phyloP scores from a whole-genome alignment of 2,888 invertebrate genomes.

The Pharmacophagus antenor region DNA sequence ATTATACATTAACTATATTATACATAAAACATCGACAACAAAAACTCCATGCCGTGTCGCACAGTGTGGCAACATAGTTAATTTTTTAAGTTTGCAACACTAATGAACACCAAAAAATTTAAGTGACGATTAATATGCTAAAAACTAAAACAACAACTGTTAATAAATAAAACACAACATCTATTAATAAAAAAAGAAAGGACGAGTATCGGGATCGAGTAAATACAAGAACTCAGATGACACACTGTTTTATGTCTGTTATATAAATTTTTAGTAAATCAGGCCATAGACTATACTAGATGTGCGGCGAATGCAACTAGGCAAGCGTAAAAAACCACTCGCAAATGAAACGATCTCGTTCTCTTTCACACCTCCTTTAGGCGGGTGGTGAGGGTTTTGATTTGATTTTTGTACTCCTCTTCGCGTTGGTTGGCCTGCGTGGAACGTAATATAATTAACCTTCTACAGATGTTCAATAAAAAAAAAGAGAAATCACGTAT shows the following conservation, averaged over 20 bases:
- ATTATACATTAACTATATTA: constrained; percentile 72
- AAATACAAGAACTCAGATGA: constrained; percentile 51
- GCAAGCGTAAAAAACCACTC: constrained; percentile 68
- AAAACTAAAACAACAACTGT: constrained; percentile 34
- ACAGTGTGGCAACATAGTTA: constrained; percentile 40
- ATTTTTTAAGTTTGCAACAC: constrained; percentile 38
- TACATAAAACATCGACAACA: constrained; percentile 67
- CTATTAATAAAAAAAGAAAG: constrained; percentile 43
- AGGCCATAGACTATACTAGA: constrained; percentile 49
- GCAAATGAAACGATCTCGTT: constrained; percentile 55
- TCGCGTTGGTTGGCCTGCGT: constrained; percentile 98
- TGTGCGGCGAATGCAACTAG: constrained; percentile 71
- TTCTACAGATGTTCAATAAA: constrained; percentile 41
- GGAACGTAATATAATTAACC: constrained; percentile 55
- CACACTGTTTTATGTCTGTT: constrained; percentile 51
- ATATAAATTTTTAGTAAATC: constrained; percentile 41
- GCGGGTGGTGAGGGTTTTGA: constrained; percentile 98
- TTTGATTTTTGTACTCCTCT: constrained; percentile 99
- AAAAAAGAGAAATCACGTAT: too few species aligned
- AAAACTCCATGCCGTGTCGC: constrained; percentile 62
- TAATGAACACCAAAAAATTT: constrained; percentile 46
- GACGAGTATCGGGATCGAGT: constrained; percentile 41
- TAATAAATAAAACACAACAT: constrained; percentile 55
- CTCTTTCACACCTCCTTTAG: constrained; percentile 96
- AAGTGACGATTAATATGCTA: constrained; percentile 37